Percentiles rank a stretch among this genome's conserved stretches.
These are phyloP conservation scores for Euwallacea similis DNA, from an alignment of 1,140 invertebrate genomes.

Conservation along the genomic window DNA sequence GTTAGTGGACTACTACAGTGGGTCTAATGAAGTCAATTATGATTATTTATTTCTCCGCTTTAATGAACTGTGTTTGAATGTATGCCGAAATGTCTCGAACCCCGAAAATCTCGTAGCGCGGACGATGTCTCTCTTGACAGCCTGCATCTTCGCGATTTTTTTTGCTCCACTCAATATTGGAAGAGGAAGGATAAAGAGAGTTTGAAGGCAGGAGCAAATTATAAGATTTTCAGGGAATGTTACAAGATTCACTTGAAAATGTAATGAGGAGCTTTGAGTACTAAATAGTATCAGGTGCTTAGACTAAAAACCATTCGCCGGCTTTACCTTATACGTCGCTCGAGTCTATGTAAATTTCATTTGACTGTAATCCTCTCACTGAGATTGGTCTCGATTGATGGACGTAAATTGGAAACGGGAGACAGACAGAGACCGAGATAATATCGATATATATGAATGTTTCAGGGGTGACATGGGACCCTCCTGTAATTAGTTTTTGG, in stretches of 20 bases:
- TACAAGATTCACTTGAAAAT: background rate
- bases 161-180: no score
- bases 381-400: conserved; percentile 66
- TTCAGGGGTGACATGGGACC: conserved; percentile 5
- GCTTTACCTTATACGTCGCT: conserved; percentile 25
- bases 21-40: no score
- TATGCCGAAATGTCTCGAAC: no score
- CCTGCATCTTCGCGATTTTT: no score
- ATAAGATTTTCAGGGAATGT: no score
- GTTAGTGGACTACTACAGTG: no score
- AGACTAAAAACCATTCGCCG: conserved; percentile 24
- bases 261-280: background rate
- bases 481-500: conserved; percentile 21
- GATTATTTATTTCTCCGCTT: no score
- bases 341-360: conserved; percentile 65
- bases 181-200: no score
- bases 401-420: conserved; percentile 64
- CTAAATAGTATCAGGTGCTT: conserved; percentile 26
- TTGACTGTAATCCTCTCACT: conserved; percentile 63
- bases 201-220: no score
- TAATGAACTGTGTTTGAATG: no score
- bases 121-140: no score
- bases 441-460: conserved; percentile 16
- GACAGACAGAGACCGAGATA: conserved; percentile 37
- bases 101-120: no score